Base-by-base conservation (phyloP, 1,140 invertebrate genomes). In the Vollenhovia emeryi region DNA sequence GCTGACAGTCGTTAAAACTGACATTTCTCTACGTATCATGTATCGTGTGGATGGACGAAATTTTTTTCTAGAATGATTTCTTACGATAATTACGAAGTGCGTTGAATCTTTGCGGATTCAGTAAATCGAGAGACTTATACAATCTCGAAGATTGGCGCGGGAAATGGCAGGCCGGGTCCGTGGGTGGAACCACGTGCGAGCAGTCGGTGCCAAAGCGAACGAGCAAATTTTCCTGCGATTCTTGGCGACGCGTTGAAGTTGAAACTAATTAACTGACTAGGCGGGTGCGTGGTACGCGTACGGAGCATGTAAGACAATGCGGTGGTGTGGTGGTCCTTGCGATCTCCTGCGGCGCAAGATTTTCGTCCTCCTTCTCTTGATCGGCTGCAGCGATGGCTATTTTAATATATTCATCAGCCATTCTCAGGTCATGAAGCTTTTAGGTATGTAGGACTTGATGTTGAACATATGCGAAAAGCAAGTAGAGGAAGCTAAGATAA, bases 331-430 rank as follows among this genome's bases (percentile, higher is more conserved):
- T 89, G 93, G 91, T 88, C 88, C 87, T 64, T 91, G 92, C 82
- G 88, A 92, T 89, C 90, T 92, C 87, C 87, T 89, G 90, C 89
- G 91, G 57, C 90, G 93, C 86, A 86, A 90, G 76, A 90, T 93
- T 50, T 85, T 93, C 60, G 86, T 94, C 60, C 87, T 94, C 45
- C 85, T 94, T 48, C 83, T 93, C 30, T 76, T 93, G 21, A 79
- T 93, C 18, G 83, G 92, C 21, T 93, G 93, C 85, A 90, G 91
- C 91, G 91, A 94, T 87, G 96, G 96, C 91, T 96, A 97, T 95
- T 95, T 97, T 85, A 97, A 97, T 93, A 96, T 97, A 91, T 97
- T 97, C 94, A 97, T 97, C 95, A 97, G 96, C 93, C 96, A 97
- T 93, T 95, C 96, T 66, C 97, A 97, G 95, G 96, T 97, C 90